phyloP scores from a whole-genome alignment of 2,113 vertebrate species.

The Empidonax alnorum region DNA sequence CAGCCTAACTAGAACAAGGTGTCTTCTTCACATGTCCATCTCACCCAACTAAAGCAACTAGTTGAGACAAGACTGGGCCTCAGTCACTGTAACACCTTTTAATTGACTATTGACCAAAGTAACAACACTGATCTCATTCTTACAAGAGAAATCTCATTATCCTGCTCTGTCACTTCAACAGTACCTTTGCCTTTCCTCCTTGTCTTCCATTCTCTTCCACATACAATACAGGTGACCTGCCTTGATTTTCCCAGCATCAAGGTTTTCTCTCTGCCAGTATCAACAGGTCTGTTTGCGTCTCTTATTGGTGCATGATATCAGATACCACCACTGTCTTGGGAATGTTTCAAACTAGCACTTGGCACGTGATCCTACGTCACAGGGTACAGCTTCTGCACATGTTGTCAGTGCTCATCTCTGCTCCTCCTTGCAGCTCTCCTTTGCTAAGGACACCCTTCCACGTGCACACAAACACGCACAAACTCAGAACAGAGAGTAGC shows the following conservation, averaged over 20 bases:
- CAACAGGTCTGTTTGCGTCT: background rate
- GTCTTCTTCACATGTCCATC: background rate
- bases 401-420: background rate
- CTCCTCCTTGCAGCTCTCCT: background rate
- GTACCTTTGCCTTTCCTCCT: background rate
- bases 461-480: background rate
- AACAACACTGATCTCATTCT: rapidly evolving
- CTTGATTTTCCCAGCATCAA: background rate
- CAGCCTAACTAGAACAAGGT: background rate
- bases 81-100: background rate
- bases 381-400: background rate
- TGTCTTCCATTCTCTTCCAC: background rate
- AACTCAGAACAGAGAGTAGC: background rate
- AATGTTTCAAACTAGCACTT: background rate
- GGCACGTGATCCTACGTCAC: background rate
- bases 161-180: background rate
- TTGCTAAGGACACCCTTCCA: background rate
- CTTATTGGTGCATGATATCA: background rate
- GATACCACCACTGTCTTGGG: background rate
- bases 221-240: background rate
- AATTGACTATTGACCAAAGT: background rate
- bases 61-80: background rate
- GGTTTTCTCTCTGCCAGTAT: background rate
- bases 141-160: background rate
- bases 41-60: background rate